Conservation (phyloP, 2,797 vertebrate genomes). For the Falco naumanni region DNA sequence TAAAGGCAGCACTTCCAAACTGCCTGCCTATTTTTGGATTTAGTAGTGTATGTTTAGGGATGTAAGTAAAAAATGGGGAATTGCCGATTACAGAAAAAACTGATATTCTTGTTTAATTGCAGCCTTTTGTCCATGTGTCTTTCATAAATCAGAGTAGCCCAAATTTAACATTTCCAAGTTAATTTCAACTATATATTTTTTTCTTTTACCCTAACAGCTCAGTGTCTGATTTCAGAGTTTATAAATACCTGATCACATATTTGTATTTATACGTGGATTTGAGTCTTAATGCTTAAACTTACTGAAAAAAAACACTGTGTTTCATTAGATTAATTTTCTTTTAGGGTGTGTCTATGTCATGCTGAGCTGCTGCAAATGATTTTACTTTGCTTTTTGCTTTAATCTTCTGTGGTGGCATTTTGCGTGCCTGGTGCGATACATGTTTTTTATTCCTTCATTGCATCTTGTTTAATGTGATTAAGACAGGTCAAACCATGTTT, state of each 20-base stretch:
- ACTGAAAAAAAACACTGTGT: neutral
- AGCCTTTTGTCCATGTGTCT: neutral
- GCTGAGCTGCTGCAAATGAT: neutral
- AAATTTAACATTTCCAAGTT: neutral
- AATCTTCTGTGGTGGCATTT: neutral
- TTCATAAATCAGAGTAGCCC: neutral
- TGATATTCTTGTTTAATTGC: neutral
- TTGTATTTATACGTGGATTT: neutral
- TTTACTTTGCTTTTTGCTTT: neutral
- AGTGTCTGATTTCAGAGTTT: neutral
- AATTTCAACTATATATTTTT: neutral
- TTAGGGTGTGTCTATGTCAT: neutral
- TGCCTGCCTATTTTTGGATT: neutral
- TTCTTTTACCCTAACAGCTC: neutral
- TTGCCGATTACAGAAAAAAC: neutral
- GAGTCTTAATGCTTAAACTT: neutral
- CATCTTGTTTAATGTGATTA: neutral
- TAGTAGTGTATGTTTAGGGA: neutral
- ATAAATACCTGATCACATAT: neutral
- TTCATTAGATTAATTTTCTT: constrained; percentile 8
- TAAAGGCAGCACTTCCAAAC: neutral
- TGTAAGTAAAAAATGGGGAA: neutral
- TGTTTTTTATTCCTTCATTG: neutral
- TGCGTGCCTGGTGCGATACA: neutral
- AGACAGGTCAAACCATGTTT: neutral